Conservation (phyloP, 2,888 invertebrate genomes). For the Orthosia incerta region DNA sequence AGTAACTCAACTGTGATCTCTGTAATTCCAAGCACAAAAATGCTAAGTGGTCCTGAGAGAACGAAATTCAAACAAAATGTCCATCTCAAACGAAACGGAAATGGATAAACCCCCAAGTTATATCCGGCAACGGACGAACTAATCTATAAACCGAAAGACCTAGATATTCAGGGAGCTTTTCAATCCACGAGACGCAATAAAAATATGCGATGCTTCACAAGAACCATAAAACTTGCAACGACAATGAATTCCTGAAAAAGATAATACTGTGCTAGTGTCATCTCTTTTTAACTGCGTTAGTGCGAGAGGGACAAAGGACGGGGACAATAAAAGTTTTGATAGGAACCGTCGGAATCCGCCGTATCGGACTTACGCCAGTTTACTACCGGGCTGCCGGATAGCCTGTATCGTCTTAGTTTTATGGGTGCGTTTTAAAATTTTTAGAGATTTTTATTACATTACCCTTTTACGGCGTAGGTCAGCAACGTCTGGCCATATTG, state of each 20-base stretch:
- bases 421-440: constrained; percentile 83
- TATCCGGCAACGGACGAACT: constrained; percentile 43
- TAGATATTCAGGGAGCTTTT: constrained; percentile 78
- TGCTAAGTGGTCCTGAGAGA: constrained; percentile 1
- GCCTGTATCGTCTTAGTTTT: constrained; percentile 85
- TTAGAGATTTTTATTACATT: constrained; percentile 81
- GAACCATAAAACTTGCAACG: constrained; percentile 87
- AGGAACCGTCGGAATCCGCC: constrained; percentile 86
- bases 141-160: constrained; percentile 66
- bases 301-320: constrained; percentile 84
- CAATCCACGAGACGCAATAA: constrained; percentile 88
- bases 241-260: constrained; percentile 91
- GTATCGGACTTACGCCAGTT: constrained; percentile 87
- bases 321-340: constrained; percentile 89
- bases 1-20: neutral
- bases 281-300: constrained; percentile 84
- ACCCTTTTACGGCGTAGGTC: constrained; percentile 73
- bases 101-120: constrained; percentile 41
- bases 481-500: constrained; percentile 62
- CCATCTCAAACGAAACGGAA: constrained; percentile 14
- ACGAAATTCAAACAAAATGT: constrained; percentile 11
- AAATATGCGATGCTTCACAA: constrained; percentile 88
- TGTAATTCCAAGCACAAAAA: constrained; percentile 13
- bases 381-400: constrained; percentile 76
- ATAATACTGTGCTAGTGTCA: constrained; percentile 82